Evolutionary conservation across 2,888 invertebrate genomes (phyloP).

Genomic region (Agriopis aurantiaria): DNA sequence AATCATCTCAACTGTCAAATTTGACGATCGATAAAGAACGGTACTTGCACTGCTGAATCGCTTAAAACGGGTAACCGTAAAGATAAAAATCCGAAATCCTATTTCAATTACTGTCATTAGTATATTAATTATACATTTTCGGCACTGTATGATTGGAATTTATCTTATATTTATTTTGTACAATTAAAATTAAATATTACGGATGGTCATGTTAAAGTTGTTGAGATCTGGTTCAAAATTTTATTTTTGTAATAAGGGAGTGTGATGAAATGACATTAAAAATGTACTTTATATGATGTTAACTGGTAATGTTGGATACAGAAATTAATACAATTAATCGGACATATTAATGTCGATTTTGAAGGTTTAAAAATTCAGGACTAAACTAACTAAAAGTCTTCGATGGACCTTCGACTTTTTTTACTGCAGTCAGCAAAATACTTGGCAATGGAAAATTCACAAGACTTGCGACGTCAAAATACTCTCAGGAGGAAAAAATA

Average conservation of each 20-base stretch:
- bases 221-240: constrained; percentile 4
- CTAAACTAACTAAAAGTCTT: too few relatives aligned
- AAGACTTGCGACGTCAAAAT: too few relatives aligned
- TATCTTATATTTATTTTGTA: neutral
- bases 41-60: too few relatives aligned
- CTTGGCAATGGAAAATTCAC: too few relatives aligned
- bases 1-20: too few relatives aligned
- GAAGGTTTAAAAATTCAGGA: too few relatives aligned
- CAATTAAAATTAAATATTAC: neutral
- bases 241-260: constrained; percentile 22
- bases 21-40: too few relatives aligned
- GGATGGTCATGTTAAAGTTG: neutral
- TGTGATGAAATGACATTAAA: neutral
- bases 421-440: too few relatives aligned
- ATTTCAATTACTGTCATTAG: neutral
- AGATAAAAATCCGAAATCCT: neutral
- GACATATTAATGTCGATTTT: neutral
- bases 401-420: too few relatives aligned
- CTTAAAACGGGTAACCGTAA: too few relatives aligned
- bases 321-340: neutral
- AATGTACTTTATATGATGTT: neutral
- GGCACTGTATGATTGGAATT: neutral
- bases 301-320: neutral
- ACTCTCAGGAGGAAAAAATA: too few relatives aligned
- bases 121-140: neutral